Conservation (phyloP, 2,113 vertebrate genomes). For the Phalacrocorax brasilianus region DNA sequence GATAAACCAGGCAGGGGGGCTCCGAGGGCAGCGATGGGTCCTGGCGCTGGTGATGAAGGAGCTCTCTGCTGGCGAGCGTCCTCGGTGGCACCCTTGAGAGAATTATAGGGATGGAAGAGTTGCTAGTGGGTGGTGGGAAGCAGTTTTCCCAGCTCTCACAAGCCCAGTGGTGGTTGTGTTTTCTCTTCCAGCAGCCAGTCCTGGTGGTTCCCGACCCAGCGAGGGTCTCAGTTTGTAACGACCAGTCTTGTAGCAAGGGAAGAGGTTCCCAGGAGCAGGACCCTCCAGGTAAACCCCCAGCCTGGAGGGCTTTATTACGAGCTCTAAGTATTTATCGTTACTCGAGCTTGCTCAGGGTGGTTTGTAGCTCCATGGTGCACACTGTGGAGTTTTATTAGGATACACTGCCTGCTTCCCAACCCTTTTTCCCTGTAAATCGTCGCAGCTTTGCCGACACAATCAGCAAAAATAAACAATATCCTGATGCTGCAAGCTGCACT, state of each 20-base stretch:
- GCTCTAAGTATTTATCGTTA: not conserved
- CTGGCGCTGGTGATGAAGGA: not conserved
- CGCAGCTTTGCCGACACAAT: accelerated
- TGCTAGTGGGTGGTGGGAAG: not conserved
- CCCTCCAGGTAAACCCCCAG: not conserved
- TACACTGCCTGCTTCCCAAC: not conserved
- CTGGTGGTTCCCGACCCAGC: not conserved
- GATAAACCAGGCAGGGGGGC: not conserved
- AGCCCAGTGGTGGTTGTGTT: not conserved
- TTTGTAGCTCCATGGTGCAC: not conserved
- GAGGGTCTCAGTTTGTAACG: not conserved
- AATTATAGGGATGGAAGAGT: not conserved
- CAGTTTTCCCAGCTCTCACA: not conserved
- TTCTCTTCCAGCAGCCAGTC: not conserved
- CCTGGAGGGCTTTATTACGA: not conserved
- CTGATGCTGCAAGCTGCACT: accelerated
- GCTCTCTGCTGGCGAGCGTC: not conserved
- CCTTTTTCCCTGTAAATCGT: not conserved
- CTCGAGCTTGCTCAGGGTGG: not conserved
- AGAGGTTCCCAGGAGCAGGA: not conserved
- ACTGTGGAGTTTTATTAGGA: not conserved
- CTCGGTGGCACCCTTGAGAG: not conserved
- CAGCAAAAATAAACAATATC: not conserved
- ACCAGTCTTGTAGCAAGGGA: not conserved
- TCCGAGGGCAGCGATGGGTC: too few relatives aligned